A percentile compares a stretch with the other conserved stretches of the same genome.
Conservation (phyloP, 2,113 vertebrate species). For the Mionectes macconnelli region DNA sequence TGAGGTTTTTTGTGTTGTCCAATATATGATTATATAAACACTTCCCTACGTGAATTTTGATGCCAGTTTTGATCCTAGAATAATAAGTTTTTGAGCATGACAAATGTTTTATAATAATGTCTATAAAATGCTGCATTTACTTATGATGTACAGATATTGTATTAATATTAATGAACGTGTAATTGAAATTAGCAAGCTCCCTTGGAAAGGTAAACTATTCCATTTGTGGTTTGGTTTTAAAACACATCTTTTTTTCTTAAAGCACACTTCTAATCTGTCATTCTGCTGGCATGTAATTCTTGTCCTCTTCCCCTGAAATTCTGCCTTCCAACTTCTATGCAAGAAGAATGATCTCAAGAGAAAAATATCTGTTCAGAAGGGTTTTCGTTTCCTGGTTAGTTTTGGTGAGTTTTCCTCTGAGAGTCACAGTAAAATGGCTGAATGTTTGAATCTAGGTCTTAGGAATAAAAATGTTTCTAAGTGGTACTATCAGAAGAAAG, state of each 20-base stretch:
- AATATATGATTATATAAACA: background rate
- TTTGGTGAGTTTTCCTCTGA: background rate
- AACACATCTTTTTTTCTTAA: background rate
- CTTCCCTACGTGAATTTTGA: background rate
- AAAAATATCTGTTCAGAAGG: background rate
- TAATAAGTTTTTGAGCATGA: background rate
- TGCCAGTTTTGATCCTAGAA: background rate
- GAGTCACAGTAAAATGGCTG: background rate
- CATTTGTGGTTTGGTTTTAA: constrained; percentile 6
- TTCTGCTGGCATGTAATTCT: background rate
- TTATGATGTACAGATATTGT: background rate
- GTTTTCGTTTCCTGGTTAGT: rapidly evolving
- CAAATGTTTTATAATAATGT: background rate
- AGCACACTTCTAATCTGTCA: background rate
- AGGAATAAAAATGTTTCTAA: background rate
- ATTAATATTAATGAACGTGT: constrained; percentile 32
- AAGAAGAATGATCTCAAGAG: background rate
- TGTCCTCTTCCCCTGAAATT: background rate
- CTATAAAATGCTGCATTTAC: background rate
- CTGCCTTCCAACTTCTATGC: background rate
- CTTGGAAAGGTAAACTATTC: background rate
- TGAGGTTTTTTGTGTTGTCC: background rate
- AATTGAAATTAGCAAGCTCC: constrained; percentile 22
- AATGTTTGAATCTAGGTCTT: background rate
- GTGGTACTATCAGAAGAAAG: background rate